A percentile compares a stretch with the other conserved stretches of the same genome.
Evolutionary conservation across 1,140 invertebrate genomes (phyloP).

Genomic region (Probaryconus sp.): DNA sequence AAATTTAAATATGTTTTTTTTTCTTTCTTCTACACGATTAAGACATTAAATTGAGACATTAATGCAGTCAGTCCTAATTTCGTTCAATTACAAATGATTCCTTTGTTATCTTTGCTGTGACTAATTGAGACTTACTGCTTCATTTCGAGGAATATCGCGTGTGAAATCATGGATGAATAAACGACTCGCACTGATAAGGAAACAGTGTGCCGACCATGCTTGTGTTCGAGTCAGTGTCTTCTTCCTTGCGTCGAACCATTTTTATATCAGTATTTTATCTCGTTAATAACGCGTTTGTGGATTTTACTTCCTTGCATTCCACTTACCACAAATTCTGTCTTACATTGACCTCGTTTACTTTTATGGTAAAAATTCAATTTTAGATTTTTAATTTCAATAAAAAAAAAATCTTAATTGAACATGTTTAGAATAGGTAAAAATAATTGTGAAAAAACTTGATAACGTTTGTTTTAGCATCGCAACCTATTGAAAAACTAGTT

Average conservation of each 20-base stretch:
- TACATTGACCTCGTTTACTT: no score
- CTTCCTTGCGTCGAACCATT: background rate
- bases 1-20: no score
- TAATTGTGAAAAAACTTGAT: no score
- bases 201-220: constrained; percentile 14
- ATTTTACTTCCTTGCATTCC: no score
- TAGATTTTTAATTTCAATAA: no score
- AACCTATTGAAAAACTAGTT: background rate
- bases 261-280: background rate
- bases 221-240: background rate
- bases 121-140: constrained; percentile 14
- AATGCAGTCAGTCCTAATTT: background rate
- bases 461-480: no score
- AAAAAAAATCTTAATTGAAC: no score
- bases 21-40: no score
- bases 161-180: constrained; percentile 47
- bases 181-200: constrained; percentile 20
- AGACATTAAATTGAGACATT: constrained; percentile 4
- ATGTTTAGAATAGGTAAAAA: no score
- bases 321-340: no score
- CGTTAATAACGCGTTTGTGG: no score
- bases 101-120: constrained; percentile 6
- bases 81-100: constrained; percentile 15
- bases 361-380: no score
- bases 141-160: constrained; percentile 35